These are phyloP conservation scores for Desmodus rotundus DNA, from an alignment of 2,113 vertebrate species.

Conservation along the genomic window DNA sequence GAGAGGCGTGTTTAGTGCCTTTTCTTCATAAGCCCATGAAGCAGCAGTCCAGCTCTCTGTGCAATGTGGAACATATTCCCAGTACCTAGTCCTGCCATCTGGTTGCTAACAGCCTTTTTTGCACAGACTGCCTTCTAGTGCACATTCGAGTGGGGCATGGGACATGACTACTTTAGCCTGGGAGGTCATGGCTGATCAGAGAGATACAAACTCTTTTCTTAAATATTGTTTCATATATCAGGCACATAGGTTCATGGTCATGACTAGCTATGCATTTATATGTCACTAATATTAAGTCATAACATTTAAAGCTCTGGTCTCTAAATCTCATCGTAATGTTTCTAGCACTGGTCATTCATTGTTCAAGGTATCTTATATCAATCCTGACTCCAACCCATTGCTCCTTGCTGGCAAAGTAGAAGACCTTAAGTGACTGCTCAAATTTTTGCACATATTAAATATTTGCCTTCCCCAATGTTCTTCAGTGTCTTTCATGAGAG, in stretches of 20 bases:
- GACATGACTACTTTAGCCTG: not conserved
- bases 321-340: not conserved
- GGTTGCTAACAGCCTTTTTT: not conserved
- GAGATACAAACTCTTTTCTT: no score
- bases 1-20: not conserved
- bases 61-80: not conserved
- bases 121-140: not conserved
- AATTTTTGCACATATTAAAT: not conserved
- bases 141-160: not conserved
- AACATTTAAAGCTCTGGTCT: not conserved
- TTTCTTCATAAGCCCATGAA: not conserved
- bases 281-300: no score
- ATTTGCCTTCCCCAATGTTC: not conserved
- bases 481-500: not conserved
- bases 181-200: no score
- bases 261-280: no score
- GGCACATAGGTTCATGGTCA: no score
- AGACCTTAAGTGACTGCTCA: not conserved
- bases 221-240: no score
- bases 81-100: not conserved
- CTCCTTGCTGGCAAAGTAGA: not conserved
- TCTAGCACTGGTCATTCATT: not conserved
- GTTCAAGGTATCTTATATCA: not conserved
- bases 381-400: not conserved
- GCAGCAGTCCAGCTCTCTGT: not conserved